phyloP scores from a whole-genome alignment of 2,113 vertebrate genomes.

The Callithrix jacchus region DNA sequence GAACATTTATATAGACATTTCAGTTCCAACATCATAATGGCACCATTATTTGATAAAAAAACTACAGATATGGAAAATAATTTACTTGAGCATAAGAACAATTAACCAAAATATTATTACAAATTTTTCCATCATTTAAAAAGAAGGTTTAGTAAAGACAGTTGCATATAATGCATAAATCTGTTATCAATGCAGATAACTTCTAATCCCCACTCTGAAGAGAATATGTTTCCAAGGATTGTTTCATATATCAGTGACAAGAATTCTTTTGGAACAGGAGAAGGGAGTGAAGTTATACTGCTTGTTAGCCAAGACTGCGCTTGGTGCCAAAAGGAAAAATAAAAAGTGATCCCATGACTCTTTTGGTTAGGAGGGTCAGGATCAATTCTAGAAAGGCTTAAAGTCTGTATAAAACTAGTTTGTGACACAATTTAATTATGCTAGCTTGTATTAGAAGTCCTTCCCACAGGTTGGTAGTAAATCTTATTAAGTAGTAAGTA shows the following conservation, averaged over 20 bases:
- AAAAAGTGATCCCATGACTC: neutral
- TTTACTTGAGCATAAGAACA: neutral
- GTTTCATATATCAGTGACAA: neutral
- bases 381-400: slow-evolving; percentile 47
- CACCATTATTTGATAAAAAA: neutral
- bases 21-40: neutral
- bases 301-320: neutral
- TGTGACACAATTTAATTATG: slow-evolving; percentile 32
- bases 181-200: slow-evolving; percentile 41
- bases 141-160: slow-evolving; percentile 5
- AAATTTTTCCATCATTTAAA: neutral
- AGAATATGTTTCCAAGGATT: slow-evolving; percentile 33
- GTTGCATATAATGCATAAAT: neutral
- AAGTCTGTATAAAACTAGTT: slow-evolving; percentile 35
- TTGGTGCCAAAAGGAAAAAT: neutral
- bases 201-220: neutral
- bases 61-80: neutral
- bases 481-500: neutral
- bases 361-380: slow-evolving; percentile 7
- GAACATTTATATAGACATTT: neutral
- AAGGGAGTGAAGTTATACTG: slow-evolving; percentile 14
- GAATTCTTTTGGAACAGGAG: neutral
- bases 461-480: neutral
- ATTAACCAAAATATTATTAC: neutral
- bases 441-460: neutral